Evolutionary conservation across 1,140 invertebrate species (phyloP).

Genomic region (Mizuhopecten yessoensis): DNA sequence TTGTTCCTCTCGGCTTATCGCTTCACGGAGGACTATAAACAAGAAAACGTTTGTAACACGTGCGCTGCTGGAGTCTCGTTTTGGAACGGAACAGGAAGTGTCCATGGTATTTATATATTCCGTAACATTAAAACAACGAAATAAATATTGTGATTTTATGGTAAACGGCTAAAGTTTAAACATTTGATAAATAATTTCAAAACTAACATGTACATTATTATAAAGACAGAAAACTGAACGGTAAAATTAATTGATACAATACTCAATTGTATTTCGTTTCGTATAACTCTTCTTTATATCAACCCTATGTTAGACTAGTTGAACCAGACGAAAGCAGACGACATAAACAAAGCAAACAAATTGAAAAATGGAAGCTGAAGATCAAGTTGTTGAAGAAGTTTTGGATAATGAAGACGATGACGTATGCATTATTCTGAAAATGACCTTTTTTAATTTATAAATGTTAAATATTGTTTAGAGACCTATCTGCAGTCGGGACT

Average conservation of each 20-base stretch:
- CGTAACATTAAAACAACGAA: not conserved
- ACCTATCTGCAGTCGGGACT: too few species aligned
- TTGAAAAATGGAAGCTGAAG: conserved; percentile 68
- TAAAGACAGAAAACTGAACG: too few species aligned
- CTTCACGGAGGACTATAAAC: conserved; percentile 68
- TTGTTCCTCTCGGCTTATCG: conserved; percentile 68
- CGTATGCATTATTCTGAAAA: not conserved
- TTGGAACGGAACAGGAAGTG: conserved; percentile 9
- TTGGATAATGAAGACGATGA: conserved; percentile 73
- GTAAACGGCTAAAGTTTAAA: too few species aligned
- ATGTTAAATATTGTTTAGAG: too few species aligned
- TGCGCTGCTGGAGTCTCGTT: not conserved
- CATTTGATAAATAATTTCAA: too few species aligned
- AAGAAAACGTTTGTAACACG: conserved; percentile 21
- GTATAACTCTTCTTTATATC: not conserved
- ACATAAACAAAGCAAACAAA: conserved; percentile 82
- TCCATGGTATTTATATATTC: not conserved
- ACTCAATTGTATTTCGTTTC: not conserved
- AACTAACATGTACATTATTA: too few species aligned
- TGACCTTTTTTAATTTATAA: too few species aligned
- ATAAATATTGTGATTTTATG: not conserved
- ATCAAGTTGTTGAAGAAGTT: conserved; percentile 81
- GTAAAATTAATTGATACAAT: too few species aligned
- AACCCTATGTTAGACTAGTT: not conserved
- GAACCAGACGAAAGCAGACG: conserved; percentile 27